Evolutionary conservation across 2,113 vertebrate species (phyloP), one percentile per base, ranked within the genome.

Genomic region (Rhinopomastus cyanomelas): DNA sequence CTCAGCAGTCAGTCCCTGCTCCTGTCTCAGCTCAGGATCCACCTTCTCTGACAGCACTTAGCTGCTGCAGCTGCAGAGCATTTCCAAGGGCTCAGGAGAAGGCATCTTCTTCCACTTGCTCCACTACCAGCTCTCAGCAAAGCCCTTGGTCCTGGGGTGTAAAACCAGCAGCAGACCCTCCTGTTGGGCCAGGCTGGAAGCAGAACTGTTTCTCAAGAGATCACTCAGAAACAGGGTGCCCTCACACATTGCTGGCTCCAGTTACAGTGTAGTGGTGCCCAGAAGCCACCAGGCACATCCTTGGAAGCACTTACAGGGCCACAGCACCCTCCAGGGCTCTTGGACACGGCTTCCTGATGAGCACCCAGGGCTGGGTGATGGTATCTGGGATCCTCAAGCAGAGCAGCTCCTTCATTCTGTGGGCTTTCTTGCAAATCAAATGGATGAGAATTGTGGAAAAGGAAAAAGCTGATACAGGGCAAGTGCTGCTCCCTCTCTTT

Each of bases 281-380:
- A 2, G 22, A 39, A 64, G 18, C 34, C 8, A 0, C 1, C 3
- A 65, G 42, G 29, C 1, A 3, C 16, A 3, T 11, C 66, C 30
- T 7, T 4, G 37, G 57, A 57, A 61, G 29, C 71, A 26, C 1
- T 0, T 15, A 11, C 59, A 29, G 64, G 10, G 21, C 15, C 48
- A 44, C 68, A 44, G 77, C 27, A 17, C 76, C 57, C 44, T 66
- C 16, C 72, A 13, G 32, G 16, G 4, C 2, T 1, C 39, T 30
- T 18, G 4, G 9, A 32, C 42, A 17, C 37, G 57, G 46, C 11
- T 25, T 49, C 30, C 36, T 23, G 87, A 25, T 4, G 49, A 23
- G 46, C 6, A 1, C 81, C 39, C 18, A 0, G 7, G 64, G n/a
- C 56, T 17, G 61, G 36, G 60, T 17, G 73, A 60, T 44, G 68